Evolutionary conservation across 2,797 vertebrate genomes (phyloP), one percentile per base, ranked within the genome.

Genomic region (Emys orbicularis): DNA sequence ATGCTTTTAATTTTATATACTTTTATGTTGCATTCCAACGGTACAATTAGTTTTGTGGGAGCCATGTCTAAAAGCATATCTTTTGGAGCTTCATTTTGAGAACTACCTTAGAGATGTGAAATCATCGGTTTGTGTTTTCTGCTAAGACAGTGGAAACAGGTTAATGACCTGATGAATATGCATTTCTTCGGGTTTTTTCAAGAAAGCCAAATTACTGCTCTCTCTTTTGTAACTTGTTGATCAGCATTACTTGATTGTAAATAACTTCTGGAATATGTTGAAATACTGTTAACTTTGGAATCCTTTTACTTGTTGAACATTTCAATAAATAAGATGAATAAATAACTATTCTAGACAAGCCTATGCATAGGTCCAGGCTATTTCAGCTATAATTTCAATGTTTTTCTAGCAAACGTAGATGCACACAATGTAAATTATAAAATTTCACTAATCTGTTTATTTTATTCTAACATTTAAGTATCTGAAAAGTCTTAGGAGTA

Each of bases 401-500:
- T 61, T 74, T 74, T 41, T 41, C 37, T 37, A 74, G 19, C 37
- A 41, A 74, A 74, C 2, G 21, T 37, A 23, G 68, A 74, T 74
- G 37, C 59, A 61, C 31, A 34, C 29, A 74, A 41, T 74, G 68
- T 74, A 37, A 23, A 25, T 74, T 37, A 41, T 29, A 37, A 44
- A 84, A 37, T 12, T 4, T 18, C 82, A 68, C 52, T 37, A 65
- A 37, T 16, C 16, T 74, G 5, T 49, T 47, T 79, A 8, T 29
- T 86, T 74, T 79, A 11, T 29, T 86, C 57, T 54, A 15, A 29
- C 0, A 9, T 41, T 50, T 31, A 84, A 90, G 85, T 44, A 86
- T n/a, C 81, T 0, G 0, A 59, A 57, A 89, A 89, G 3, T 65
- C 0, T 3, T 76, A 12, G 2, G 90, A 84, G 31, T 34, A 81